Percentiles rank a stretch among this genome's conserved stretches.
These are phyloP conservation scores for Dasyprocta punctata DNA, from an alignment of 2,113 vertebrate species.

Conservation along the genomic window DNA sequence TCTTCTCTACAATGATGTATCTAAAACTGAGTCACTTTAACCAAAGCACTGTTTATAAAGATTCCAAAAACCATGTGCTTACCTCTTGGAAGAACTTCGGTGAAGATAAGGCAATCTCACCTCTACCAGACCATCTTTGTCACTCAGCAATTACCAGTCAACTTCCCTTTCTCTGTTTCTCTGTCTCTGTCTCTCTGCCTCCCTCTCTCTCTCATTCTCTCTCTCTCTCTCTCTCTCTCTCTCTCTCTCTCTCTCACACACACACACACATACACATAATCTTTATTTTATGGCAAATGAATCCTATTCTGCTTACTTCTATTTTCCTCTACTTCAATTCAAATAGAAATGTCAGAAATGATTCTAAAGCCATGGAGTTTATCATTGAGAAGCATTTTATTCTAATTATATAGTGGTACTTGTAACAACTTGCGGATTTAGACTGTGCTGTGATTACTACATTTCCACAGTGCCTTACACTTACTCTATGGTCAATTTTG, in stretches of 20 bases:
- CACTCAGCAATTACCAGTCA: not conserved
- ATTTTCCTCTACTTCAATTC: slow-evolving; percentile 46
- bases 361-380: slow-evolving; percentile 40
- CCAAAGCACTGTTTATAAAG: not conserved
- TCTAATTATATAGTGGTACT: not conserved
- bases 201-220: not conserved
- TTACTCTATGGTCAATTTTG: slow-evolving; percentile 20
- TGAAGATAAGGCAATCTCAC: slow-evolving; percentile 70
- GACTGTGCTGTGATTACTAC: slow-evolving; percentile 5
- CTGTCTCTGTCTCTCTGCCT: not conserved
- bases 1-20: not conserved
- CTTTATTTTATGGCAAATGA: slow-evolving; percentile 51
- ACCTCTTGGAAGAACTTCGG: slow-evolving; percentile 53
- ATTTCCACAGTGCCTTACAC: not conserved
- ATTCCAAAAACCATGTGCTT: not conserved
- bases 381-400: slow-evolving; percentile 43
- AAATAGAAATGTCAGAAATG: slow-evolving; percentile 36
- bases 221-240: not conserved
- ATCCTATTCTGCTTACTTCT: slow-evolving; percentile 39
- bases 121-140: slow-evolving; percentile 40
- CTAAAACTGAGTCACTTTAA: slow-evolving; percentile 45
- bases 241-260: too few species aligned
- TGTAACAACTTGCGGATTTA: not conserved
- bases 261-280: too few species aligned
- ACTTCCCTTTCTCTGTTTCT: not conserved